Percentiles rank a stretch among this genome's conserved stretches.
These are phyloP conservation scores for Chromobotia macracanthus DNA, from an alignment of 2,797 vertebrate species.

Conservation along the genomic window DNA sequence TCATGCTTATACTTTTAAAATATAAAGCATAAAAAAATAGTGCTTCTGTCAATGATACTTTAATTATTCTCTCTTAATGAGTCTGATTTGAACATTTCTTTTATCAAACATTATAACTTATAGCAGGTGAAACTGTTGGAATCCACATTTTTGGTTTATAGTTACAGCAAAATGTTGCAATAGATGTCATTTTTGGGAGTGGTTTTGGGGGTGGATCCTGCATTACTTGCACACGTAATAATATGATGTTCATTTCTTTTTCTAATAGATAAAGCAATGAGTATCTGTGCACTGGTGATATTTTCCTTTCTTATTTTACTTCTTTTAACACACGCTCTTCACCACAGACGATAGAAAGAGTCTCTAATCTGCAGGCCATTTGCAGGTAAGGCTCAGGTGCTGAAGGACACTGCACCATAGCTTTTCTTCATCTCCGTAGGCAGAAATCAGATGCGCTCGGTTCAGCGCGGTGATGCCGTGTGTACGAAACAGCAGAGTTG, in stretches of 20 bases:
- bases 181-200: no score
- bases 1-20: no score
- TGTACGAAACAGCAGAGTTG: constrained; percentile 4
- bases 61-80: no score
- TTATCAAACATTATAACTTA: no score
- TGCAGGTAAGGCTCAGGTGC: constrained; percentile 27
- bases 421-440: constrained; percentile 28
- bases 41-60: no score
- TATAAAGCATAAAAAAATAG: no score
- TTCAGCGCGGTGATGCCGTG: not conserved
- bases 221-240: not conserved
- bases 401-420: not conserved
- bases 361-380: constrained; percentile 27
- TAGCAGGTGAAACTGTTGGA: no score
- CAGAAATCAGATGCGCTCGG: constrained; percentile 11
- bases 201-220: not conserved
- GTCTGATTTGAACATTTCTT: no score
- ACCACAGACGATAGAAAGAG: not conserved
- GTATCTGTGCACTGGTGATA: not conserved
- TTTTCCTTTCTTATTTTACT: not conserved
- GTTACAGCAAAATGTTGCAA: no score
- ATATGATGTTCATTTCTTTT: not conserved
- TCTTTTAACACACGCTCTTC: not conserved
- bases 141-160: no score
- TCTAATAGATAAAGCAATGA: not conserved